Evolutionary conservation across 2,797 vertebrate genomes (phyloP).

Genomic region (Mormyrus hasselquistii): DNA sequence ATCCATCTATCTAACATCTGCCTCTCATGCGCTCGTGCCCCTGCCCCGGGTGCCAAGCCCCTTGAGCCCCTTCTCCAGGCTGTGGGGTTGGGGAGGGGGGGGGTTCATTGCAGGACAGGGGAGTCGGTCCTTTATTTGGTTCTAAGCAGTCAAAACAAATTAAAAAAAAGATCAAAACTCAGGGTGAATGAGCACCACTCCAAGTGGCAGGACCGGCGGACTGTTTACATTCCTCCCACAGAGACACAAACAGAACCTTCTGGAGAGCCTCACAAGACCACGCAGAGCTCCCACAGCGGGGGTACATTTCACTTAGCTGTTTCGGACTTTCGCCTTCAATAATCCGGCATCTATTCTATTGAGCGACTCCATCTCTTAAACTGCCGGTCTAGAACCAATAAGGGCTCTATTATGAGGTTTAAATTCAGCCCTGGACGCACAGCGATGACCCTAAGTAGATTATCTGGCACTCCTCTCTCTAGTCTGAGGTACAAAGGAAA

Average conservation of each 20-base stretch:
- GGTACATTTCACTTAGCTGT: neutral
- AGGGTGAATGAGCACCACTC: neutral
- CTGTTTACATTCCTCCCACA: neutral
- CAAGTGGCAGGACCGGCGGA: neutral
- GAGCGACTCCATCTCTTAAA: neutral
- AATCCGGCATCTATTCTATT: neutral
- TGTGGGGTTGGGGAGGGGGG: neutral
- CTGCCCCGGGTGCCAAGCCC: neutral
- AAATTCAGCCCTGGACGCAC: neutral
- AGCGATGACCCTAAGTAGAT: neutral
- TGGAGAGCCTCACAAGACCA: neutral
- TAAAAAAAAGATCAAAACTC: neutral
- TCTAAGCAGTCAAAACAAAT: neutral
- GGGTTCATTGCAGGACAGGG: neutral
- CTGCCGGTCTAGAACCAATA: neutral
- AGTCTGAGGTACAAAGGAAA: neutral
- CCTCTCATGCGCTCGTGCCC: neutral
- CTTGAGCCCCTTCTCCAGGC: neutral
- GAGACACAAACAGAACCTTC: constrained; percentile 5
- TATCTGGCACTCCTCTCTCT: neutral
- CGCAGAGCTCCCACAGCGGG: neutral
- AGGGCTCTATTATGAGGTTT: neutral
- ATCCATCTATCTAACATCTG: neutral
- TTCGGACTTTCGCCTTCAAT: neutral
- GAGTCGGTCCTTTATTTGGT: neutral